These are phyloP conservation scores for Furnarius figulus DNA, from an alignment of 2,113 vertebrate genomes.

Conservation along the genomic window DNA sequence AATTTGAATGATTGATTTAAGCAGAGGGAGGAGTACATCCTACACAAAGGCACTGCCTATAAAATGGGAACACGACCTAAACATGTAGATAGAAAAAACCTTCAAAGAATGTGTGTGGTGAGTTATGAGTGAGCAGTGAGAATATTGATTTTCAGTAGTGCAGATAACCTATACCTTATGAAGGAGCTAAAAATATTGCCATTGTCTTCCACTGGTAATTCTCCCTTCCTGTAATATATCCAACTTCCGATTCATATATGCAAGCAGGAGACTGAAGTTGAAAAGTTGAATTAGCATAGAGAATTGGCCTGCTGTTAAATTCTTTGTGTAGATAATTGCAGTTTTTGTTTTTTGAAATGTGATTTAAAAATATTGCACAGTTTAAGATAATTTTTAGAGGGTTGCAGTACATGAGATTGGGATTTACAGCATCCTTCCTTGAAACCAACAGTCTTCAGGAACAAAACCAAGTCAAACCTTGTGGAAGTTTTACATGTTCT, in stretches of 20 bases:
- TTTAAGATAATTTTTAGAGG: not conserved
- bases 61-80: not conserved
- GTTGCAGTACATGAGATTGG: not conserved
- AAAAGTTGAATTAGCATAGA: not conserved
- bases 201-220: not conserved
- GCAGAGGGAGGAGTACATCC: not conserved
- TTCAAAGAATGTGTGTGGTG: not conserved
- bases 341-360: not conserved
- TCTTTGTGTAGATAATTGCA: not conserved
- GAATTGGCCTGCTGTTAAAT: not conserved
- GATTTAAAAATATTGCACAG: not conserved
- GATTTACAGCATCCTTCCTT: not conserved
- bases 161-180: not conserved
- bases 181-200: not conserved
- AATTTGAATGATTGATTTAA: not conserved
- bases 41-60: not conserved
- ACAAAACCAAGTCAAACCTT: not conserved
- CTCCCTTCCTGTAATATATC: not conserved
- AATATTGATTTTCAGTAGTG: not conserved
- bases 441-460: not conserved
- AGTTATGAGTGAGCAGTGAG: not conserved
- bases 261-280: not conserved
- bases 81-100: not conserved
- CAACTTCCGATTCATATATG: not conserved
- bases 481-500: not conserved